A percentile compares a stretch with the other conserved stretches of the same genome.
Evolutionary conservation across 2,113 vertebrate genomes (phyloP).

Genomic region (Clarias macrocephalus): DNA sequence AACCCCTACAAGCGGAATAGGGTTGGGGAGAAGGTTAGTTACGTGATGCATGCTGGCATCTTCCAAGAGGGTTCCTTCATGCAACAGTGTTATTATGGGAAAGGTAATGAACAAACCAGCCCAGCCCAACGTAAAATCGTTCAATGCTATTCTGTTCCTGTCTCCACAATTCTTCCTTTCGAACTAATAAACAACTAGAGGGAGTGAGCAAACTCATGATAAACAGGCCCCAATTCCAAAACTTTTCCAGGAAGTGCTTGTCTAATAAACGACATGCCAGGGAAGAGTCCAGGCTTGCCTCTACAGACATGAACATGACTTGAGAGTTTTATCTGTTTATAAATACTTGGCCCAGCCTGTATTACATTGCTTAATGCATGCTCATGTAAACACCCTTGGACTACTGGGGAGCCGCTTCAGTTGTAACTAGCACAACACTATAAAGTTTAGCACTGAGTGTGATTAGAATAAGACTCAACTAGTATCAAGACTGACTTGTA

Average conservation of each 20-base stretch:
- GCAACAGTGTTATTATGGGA: conserved; percentile 32
- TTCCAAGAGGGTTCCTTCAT: conserved; percentile 18
- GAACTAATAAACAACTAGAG: conserved; percentile 10
- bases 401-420: not conserved
- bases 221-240: not conserved
- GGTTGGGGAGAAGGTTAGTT: not conserved
- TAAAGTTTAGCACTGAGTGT: not conserved
- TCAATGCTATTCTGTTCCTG: conserved; percentile 12
- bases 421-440: not conserved
- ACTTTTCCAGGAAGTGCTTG: conserved; percentile 27
- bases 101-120: conserved; percentile 27
- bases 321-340: conserved; percentile 42
- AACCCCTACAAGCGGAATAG: not conserved
- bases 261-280: conserved; percentile 14
- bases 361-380: conserved; percentile 29
- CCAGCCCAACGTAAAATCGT: not conserved
- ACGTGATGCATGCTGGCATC: not conserved
- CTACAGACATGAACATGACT: conserved; percentile 33
- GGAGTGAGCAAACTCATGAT: not conserved
- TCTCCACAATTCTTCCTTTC: conserved; percentile 17
- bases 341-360: conserved; percentile 23
- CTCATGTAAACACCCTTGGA: conserved; percentile 32
- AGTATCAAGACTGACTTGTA: not conserved
- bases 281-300: conserved; percentile 25
- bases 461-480: not conserved